Evolutionary conservation across 2,888 invertebrate species (phyloP).

Genomic region (Archips xylosteana): DNA sequence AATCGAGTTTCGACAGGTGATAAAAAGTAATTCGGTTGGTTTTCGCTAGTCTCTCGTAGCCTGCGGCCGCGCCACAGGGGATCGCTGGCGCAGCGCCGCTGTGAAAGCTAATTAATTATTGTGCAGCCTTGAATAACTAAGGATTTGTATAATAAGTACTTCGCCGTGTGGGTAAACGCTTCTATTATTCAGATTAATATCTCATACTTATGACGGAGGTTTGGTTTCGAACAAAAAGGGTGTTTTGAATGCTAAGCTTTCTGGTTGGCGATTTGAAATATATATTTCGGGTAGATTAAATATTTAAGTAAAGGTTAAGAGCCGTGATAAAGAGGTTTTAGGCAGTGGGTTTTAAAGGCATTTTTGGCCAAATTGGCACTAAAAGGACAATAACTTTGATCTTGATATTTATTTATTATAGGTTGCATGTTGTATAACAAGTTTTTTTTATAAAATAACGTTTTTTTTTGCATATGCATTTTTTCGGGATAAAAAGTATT

Average conservation of each 20-base stretch:
- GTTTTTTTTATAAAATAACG: no score
- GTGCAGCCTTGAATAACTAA: constrained; percentile 37
- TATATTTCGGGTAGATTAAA: not conserved
- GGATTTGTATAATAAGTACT: constrained; percentile 35
- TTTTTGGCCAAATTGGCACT: no score
- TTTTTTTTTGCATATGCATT: no score
- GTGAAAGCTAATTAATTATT: constrained; percentile 41
- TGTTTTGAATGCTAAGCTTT: not conserved
- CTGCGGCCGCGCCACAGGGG: constrained; percentile 10
- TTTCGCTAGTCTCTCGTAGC: not conserved
- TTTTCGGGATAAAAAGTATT: no score
- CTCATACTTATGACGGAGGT: constrained; percentile 13
- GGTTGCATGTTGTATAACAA: no score
- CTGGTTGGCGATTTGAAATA: not conserved
- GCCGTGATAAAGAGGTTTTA: not conserved
- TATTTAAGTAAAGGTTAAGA: not conserved
- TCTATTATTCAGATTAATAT: constrained; percentile 24
- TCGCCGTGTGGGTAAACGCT: constrained; percentile 6
- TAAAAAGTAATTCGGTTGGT: no score
- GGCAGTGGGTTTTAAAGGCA: no score
- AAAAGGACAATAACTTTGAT: no score
- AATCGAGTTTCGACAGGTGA: no score
- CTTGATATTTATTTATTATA: no score
- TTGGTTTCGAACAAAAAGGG: constrained; percentile 4
- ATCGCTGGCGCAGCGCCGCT: constrained; percentile 26